Percentiles rank a stretch among this genome's conserved stretches.
Conservation (phyloP, 2,888 invertebrate species). For the Drosophila greeni region DNA sequence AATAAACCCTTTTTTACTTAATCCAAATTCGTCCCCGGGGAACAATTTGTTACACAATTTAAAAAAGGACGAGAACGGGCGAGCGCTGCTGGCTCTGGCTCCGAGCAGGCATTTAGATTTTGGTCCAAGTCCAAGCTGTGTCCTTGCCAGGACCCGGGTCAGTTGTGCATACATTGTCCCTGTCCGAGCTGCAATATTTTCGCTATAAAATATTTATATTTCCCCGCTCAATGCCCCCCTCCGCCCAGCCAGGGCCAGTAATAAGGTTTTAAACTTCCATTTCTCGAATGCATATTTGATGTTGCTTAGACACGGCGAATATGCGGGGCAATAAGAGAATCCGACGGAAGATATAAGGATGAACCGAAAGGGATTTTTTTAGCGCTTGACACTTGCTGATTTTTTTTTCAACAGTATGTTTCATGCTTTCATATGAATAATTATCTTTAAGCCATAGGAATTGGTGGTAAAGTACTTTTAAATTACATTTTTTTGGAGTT, state of each 20-base stretch:
- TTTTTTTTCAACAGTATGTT: not conserved
- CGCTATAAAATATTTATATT: slow-evolving; percentile 71
- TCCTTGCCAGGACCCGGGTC: slow-evolving; percentile 49
- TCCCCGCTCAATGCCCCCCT: slow-evolving; percentile 8
- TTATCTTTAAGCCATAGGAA: not conserved
- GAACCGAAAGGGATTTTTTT: slow-evolving; percentile 17
- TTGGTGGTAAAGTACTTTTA: too few relatives aligned
- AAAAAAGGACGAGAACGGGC: slow-evolving; percentile 47
- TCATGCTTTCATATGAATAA: not conserved
- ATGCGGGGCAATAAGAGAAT: slow-evolving; percentile 60
- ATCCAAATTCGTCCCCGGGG: slow-evolving; percentile 74
- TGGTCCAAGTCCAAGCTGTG: slow-evolving; percentile 46
- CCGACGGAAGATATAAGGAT: slow-evolving; percentile 8
- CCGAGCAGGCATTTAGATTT: slow-evolving; percentile 59
- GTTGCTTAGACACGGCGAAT: slow-evolving; percentile 56
- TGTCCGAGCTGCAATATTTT: slow-evolving; percentile 67
- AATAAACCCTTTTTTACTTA: slow-evolving; percentile 73
- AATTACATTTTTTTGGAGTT: not conserved
- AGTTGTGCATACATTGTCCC: slow-evolving; percentile 71
- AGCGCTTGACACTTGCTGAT: not conserved
- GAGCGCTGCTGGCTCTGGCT: slow-evolving; percentile 18
- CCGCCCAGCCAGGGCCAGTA: slow-evolving; percentile 42
- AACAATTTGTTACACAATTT: slow-evolving; percentile 74
- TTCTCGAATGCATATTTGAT: slow-evolving; percentile 66
- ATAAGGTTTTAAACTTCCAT: slow-evolving; percentile 74